A percentile compares a stretch with the other conserved stretches of the same genome.
phyloP scores from a whole-genome alignment of 30 jellyfish, hydroid and myxozoan genomes.

The Aurelia coerulea region DNA sequence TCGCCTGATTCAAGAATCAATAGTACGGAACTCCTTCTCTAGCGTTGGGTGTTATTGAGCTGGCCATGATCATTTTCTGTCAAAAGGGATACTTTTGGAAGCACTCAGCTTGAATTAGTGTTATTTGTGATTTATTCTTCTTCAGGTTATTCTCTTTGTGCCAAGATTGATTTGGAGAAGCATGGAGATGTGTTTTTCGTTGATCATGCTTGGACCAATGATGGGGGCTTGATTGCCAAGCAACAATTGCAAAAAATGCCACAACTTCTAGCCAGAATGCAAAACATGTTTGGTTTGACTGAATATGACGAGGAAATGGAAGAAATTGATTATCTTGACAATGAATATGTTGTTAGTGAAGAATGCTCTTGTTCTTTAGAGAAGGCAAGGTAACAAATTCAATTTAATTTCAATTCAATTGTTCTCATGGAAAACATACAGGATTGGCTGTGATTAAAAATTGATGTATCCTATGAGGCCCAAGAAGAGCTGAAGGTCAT shows the following conservation, averaged over 20 bases:
- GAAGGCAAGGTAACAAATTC: conserved; percentile 42
- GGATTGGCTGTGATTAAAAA: no score
- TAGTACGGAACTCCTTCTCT: no score
- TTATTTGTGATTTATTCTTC: no score
- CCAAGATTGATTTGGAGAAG: conserved; percentile 50
- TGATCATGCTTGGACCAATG: conserved; percentile 94
- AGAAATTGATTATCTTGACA: conserved; percentile 10
- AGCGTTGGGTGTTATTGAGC: no score
- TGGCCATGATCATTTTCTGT: no score
- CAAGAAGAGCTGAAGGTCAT: no score
- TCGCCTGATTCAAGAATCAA: no score
- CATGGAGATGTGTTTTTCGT: conserved; percentile 69
- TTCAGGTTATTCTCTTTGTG: conserved; percentile 30
- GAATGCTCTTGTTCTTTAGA: conserved; percentile 40
- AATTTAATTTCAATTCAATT: no score
- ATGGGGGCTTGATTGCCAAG: conserved; percentile 65
- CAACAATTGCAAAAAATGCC: conserved; percentile 80
- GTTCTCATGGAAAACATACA: no score
- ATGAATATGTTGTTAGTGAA: conserved; percentile 21
- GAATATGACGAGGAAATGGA: conserved; percentile 18
- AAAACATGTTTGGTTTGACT: conserved; percentile 60
- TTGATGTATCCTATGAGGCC: no score
- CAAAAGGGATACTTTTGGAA: no score
- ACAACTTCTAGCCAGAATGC: conserved; percentile 61
- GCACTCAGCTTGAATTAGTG: no score